phyloP scores from a whole-genome alignment of 2,888 invertebrate genomes.

The Cataglyphis albicans region DNA sequence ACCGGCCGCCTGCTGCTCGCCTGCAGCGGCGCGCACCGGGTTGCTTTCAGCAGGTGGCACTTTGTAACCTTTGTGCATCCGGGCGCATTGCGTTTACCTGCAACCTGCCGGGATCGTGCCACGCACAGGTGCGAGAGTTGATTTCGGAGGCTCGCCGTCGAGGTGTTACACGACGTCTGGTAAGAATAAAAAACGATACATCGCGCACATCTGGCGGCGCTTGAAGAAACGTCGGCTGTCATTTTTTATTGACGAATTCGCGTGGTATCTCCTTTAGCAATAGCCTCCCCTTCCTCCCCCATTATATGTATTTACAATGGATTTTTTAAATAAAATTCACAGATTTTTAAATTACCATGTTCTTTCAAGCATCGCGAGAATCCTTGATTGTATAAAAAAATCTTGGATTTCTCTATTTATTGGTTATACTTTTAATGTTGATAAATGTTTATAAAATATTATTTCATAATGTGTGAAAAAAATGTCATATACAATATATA shows the following conservation, averaged over 20 bases:
- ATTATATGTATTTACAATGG: background rate
- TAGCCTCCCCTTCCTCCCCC: background rate
- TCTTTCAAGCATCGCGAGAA: background rate
- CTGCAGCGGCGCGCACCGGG: conserved; percentile 67
- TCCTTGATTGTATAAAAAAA: background rate
- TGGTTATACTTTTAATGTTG: background rate
- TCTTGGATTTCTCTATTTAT: background rate
- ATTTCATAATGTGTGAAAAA: background rate
- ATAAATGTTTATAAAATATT: background rate
- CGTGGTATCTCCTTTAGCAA: background rate
- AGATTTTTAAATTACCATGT: background rate
- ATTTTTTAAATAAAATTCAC: background rate
- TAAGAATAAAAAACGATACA: conserved; percentile 24
- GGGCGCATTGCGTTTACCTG: conserved; percentile 75
- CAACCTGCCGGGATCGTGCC: conserved; percentile 75
- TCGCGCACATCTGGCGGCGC: conserved; percentile 36
- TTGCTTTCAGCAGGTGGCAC: conserved; percentile 61
- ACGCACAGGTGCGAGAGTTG: conserved; percentile 68
- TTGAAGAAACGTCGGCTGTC: conserved; percentile 2
- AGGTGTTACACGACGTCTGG: background rate
- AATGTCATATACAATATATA: background rate
- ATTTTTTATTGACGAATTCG: conserved; percentile 4
- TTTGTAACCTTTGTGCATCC: conserved; percentile 79
- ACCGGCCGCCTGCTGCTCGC: conserved; percentile 72
- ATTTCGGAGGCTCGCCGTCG: conserved; percentile 63